phyloP scores from a whole-genome alignment of 2,888 invertebrate genomes.

The Ophion costatus region DNA sequence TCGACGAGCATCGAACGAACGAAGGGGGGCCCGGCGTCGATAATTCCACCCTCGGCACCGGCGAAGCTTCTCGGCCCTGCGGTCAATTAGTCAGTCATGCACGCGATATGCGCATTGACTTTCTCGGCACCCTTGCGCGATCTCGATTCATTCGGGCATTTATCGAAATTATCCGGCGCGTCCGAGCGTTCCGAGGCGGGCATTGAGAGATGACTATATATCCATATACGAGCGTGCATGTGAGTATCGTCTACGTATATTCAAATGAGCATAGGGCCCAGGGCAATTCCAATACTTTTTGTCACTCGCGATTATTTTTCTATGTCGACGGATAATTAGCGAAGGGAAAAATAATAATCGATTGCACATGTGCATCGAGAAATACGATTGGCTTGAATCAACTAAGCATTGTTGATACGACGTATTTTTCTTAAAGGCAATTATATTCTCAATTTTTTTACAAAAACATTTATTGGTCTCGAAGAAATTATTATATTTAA shows the following conservation, averaged over 20 bases:
- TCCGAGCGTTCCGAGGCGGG: constrained; percentile 68
- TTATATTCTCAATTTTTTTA: no score
- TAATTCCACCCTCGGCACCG: constrained; percentile 54
- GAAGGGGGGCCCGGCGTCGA: constrained; percentile 31
- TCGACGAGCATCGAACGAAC: constrained; percentile 43
- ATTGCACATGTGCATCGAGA: no score
- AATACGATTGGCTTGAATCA: no score
- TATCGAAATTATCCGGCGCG: constrained; percentile 76
- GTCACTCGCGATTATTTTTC: not conserved
- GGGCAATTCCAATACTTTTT: not conserved
- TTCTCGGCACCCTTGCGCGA: constrained; percentile 65
- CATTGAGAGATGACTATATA: constrained; percentile 55
- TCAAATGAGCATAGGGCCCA: no score
- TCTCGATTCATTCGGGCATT: constrained; percentile 67
- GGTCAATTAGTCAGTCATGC: constrained; percentile 80
- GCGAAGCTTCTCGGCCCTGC: constrained; percentile 66
- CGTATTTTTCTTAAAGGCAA: no score
- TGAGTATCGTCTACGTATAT: no score
- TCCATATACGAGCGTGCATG: no score
- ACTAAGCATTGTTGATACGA: no score
- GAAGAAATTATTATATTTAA: no score
- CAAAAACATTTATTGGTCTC: no score
- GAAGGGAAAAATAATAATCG: no score
- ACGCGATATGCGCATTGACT: constrained; percentile 81
- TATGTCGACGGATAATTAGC: not conserved